Evolutionary conservation across 2,797 vertebrate species (phyloP), one percentile per base, ranked within the genome.

Genomic region (Oreortyx pictus): DNA sequence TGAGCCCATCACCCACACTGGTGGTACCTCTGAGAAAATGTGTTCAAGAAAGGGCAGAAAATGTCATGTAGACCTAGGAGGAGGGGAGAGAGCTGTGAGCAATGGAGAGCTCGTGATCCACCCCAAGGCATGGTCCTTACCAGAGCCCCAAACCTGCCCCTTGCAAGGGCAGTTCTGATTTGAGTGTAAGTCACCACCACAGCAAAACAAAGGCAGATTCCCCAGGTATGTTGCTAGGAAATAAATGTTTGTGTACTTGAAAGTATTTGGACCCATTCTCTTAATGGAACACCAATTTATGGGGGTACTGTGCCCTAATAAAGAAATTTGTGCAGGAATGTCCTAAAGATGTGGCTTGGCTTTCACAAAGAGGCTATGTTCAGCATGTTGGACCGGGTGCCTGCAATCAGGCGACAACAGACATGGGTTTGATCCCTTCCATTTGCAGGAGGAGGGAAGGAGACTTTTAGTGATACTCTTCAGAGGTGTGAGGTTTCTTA

Each of bases 381-480:
- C 57, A 47, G 47, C 66, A 0, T 5, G 1, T 39, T 84, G 39
- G 2, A 17, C 41, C 44, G 52, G 75, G n/a, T 27, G 9, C 18
- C 64, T 59, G 7, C 33, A 56, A 3, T n/a, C 11, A 15, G 29
- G 20, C 76, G 71, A 46, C 20, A 68, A n/a, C 24, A 73, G 31
- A 1, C 5, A 73, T 82, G 39, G 23, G n/a, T 80, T 79, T 82
- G n/a, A 23, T 60, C 46, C 9, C 7, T 67, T 71, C 31, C 27
- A 0, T 66, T 54, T 71, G 23, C 11, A 14, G 7, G 6, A 18
- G 5, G 1, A 5, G 6, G 10, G 1, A 2, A 46, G 12, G 2
- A n/a, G 14, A n/a, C 29, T 62, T 87, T 7, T 19, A 8, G 6
- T 37, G 11, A 46, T 59, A 54, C 31, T 57, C 24, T 39, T 70